These are phyloP conservation scores for Deladenus siricidicola DNA, from an alignment of 2,888 invertebrate species.

Conservation along the genomic window DNA sequence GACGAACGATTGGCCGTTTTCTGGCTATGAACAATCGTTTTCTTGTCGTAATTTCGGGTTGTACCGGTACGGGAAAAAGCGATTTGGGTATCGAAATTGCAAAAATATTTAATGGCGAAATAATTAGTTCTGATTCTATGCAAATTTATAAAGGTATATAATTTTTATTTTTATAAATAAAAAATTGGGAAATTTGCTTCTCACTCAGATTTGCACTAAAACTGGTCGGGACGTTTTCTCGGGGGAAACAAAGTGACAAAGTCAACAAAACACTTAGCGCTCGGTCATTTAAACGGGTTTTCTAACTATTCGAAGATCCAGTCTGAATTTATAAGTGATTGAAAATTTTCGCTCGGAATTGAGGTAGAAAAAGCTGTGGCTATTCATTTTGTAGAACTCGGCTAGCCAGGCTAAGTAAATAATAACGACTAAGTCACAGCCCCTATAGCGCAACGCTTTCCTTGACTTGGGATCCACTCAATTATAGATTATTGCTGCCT, in stretches of 20 bases:
- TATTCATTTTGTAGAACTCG: too few relatives aligned
- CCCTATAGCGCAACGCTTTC: too few relatives aligned
- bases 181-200: too few relatives aligned
- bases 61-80: constrained; percentile 94
- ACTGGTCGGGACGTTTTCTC: too few relatives aligned
- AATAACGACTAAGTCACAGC: too few relatives aligned
- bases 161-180: neutral
- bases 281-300: neutral
- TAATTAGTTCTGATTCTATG: constrained; percentile 97
- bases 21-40: neutral
- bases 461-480: too few relatives aligned
- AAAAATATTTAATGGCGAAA: constrained; percentile 56
- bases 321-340: neutral
- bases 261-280: too few relatives aligned
- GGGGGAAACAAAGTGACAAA: neutral
- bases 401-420: too few relatives aligned
- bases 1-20: too few relatives aligned
- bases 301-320: neutral
- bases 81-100: constrained; percentile 86
- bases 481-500: too few relatives aligned
- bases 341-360: neutral
- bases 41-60: constrained; percentile 78
- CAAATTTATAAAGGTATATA: constrained; percentile 80
- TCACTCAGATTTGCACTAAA: too few relatives aligned
- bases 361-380: too few relatives aligned